Evolutionary conservation across 2,888 invertebrate genomes (phyloP), one percentile per base, ranked within the genome.

Genomic region (Apotomis betuletana): DNA sequence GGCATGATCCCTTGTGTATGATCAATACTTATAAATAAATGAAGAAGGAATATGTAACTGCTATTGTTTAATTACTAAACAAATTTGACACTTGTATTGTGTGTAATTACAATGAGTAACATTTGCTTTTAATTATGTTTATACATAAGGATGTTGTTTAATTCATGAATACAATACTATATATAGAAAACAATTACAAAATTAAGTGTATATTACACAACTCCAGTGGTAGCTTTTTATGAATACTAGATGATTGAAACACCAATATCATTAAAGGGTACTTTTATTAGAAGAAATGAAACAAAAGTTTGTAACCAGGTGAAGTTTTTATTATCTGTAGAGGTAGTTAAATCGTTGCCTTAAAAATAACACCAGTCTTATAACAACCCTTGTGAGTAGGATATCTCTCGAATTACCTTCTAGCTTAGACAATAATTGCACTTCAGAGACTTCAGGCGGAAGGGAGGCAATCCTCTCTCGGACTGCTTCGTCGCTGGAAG

Each of bases 381-480:
- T 63, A 46, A 72, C 57, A 63, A 63, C 72, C 68, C 72, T 51
- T 58, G 62, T 68, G 58, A 72, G 63, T 72, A 80, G 76, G 76
- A 78, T 74, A 72, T 77, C 79, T 80, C 68, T 72, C 59, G 62
- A 36, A 51, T 91, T 93, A 96, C 96, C 97, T 95, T 96, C 96
- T 80, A 99, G 94, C 94, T 98, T 98, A 77, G 96, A 95, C 73
- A 99, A 94, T 82, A 97, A 95, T 78, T 96, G 95, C 4, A 98
- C 95, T 94, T 99, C 98, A 0, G 98, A 98, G 3, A 99, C 98
- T 93, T 98, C 98, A 63, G 97, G 97, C 0, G 99, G 99, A 67
- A 99, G 94, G 72, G 97, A 97, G 0, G 99, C 98, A 78, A 99
- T 99, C 84, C 97, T 96, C 87, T 99, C 98, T 77, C 99, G 93